phyloP scores from a whole-genome alignment of 1,140 invertebrate species.

The Steinernema khuongi region DNA sequence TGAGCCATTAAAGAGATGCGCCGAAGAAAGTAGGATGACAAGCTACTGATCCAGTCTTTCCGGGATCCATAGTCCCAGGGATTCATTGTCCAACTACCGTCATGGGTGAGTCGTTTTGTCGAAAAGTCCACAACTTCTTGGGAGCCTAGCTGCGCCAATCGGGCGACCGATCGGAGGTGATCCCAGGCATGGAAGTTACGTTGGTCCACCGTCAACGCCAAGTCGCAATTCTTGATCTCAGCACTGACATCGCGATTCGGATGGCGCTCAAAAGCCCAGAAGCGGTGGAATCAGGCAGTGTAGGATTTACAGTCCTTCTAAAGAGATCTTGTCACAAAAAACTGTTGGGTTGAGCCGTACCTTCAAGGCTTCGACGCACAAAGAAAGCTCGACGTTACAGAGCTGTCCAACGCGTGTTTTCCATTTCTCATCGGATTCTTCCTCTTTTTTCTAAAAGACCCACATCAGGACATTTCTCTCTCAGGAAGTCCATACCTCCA shows the following conservation, averaged over 20 bases:
- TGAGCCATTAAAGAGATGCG: no score
- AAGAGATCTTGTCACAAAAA: no score
- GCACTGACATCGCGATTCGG: conserved; percentile 73
- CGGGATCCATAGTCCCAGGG: no score
- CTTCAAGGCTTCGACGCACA: neutral
- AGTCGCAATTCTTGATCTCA: conserved; percentile 77
- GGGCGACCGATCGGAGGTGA: conserved; percentile 74
- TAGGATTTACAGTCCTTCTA: conserved; percentile 73
- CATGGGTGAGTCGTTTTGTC: conserved; percentile 75
- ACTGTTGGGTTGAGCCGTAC: no score
- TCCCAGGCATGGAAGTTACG: conserved; percentile 96
- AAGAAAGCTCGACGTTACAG: neutral
- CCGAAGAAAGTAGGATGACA: no score
- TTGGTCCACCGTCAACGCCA: conserved; percentile 82
- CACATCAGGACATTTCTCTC: neutral
- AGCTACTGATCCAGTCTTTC: no score
- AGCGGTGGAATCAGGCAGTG: conserved; percentile 83
- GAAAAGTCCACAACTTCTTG: conserved; percentile 77
- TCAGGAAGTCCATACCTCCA: neutral
- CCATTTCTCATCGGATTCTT: neutral
- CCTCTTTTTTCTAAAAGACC: neutral
- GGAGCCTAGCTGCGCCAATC: conserved; percentile 61
- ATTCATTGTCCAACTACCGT: no score
- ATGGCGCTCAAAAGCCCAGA: conserved; percentile 76
- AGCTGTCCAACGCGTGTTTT: neutral